Evolutionary conservation across 2,797 vertebrate genomes (phyloP).

Genomic region (Odontamblyopus rebecca): DNA sequence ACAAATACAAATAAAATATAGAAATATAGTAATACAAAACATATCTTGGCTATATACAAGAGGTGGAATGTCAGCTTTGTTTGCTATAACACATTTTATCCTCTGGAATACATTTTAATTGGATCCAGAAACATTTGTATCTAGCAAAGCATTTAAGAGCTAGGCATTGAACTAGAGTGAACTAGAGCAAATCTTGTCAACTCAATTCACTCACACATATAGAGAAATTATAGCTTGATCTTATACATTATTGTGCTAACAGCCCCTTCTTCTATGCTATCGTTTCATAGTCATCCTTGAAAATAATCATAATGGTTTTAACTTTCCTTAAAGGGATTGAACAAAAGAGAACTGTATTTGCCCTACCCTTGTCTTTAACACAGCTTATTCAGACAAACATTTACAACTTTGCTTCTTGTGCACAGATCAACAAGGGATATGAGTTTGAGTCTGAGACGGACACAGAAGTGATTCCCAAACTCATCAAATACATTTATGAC

Average conservation of each 20-base stretch:
- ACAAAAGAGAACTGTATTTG: too few species aligned
- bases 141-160: too few species aligned
- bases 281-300: neutral
- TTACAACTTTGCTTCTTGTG: slow-evolving; percentile 9
- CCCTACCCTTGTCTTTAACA: too few species aligned
- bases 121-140: neutral
- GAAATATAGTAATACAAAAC: too few species aligned
- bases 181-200: neutral
- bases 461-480: slow-evolving; percentile 96
- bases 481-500: slow-evolving; percentile 95
- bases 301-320: too few species aligned
- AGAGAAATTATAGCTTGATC: neutral
- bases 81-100: neutral
- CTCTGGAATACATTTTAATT: neutral
- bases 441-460: slow-evolving; percentile 97
- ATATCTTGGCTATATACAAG: too few species aligned
- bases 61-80: neutral
- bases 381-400: too few species aligned
- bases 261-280: neutral
- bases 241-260: neutral
- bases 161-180: neutral
- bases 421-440: slow-evolving; percentile 90
- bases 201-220: neutral
- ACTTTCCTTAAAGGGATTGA: too few species aligned
- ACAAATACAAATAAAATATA: too few species aligned